A percentile compares a stretch with the other conserved stretches of the same genome.
phyloP scores from a whole-genome alignment of 2,797 vertebrate species.

The Petrocephalus schoutedeni region DNA sequence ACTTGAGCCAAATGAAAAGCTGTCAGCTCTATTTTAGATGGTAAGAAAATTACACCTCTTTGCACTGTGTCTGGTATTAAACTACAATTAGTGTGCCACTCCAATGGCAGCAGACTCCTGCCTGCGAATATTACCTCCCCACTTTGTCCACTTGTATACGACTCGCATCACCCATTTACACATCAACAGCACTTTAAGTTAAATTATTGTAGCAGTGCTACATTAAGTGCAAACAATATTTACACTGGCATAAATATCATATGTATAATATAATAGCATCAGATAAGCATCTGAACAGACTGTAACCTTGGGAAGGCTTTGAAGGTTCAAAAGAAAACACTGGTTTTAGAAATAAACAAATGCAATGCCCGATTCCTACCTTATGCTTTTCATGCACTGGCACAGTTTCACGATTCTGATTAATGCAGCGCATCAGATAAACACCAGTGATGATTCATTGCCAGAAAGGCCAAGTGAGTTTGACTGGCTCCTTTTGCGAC shows the following conservation, averaged over 20 bases:
- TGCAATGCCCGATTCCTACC: not conserved
- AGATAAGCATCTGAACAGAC: not conserved
- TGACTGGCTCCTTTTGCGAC: not conserved
- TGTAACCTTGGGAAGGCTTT: not conserved
- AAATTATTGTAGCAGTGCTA: not conserved
- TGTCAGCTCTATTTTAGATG: conserved; percentile 21
- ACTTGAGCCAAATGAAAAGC: conserved; percentile 19
- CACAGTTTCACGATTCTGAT: not conserved
- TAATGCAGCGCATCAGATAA: not conserved
- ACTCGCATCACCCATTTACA: not conserved
- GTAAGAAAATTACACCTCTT: conserved; percentile 24
- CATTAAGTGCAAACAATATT: not conserved
- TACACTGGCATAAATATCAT: not conserved
- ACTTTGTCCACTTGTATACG: not conserved
- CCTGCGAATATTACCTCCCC: not conserved
- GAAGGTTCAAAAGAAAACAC: not conserved
- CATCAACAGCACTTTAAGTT: not conserved
- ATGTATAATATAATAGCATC: not conserved
- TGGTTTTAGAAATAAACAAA: not conserved
- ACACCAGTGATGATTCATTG: not conserved
- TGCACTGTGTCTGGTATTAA: conserved; percentile 3
- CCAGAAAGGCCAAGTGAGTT: not conserved
- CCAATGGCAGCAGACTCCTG: not conserved
- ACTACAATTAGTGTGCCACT: conserved; percentile 13
- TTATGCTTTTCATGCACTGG: not conserved